These are phyloP conservation scores for Linhomoeus sp. DNA, from an alignment of 2,888 invertebrate genomes.

Conservation along the genomic window DNA sequence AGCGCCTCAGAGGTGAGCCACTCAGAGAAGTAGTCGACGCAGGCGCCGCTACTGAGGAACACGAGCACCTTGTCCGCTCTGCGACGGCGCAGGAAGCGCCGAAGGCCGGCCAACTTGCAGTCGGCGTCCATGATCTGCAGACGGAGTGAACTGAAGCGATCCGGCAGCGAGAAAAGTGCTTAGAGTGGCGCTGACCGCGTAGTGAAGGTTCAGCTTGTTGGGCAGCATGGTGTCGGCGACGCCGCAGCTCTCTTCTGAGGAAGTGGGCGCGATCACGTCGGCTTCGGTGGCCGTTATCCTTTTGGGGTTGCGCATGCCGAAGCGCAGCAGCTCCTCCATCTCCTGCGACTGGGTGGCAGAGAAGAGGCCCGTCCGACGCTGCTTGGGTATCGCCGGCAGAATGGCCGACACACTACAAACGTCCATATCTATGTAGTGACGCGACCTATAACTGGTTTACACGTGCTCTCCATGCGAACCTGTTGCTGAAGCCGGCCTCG, in stretches of 20 bases:
- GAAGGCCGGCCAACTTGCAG: conserved; percentile 55
- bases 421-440: no score
- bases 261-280: background rate
- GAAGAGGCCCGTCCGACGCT: conserved; percentile 86
- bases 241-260: background rate
- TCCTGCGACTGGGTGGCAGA: conserved; percentile 95
- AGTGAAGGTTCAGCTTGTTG: no score
- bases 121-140: conserved; percentile 42
- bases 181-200: no score
- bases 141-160: no score
- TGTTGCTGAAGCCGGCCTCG: conserved; percentile 69
- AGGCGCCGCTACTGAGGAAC: conserved; percentile 84
- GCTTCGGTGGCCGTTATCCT: conserved; percentile 7
- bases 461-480: conserved; percentile 12
- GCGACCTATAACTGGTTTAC: no score
- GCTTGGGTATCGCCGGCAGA: conserved; percentile 68
- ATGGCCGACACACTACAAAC: conserved; percentile 55
- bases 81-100: conserved; percentile 50
- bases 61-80: conserved; percentile 40
- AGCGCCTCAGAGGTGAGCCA: conserved; percentile 34
- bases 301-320: conserved; percentile 41
- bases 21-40: conserved; percentile 74
- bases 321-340: conserved; percentile 66
- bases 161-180: no score
- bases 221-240: no score